Evolutionary conservation across 2,888 invertebrate genomes (phyloP), one percentile per base, ranked within the genome.

Genomic region (Hyposoter dolosus): DNA sequence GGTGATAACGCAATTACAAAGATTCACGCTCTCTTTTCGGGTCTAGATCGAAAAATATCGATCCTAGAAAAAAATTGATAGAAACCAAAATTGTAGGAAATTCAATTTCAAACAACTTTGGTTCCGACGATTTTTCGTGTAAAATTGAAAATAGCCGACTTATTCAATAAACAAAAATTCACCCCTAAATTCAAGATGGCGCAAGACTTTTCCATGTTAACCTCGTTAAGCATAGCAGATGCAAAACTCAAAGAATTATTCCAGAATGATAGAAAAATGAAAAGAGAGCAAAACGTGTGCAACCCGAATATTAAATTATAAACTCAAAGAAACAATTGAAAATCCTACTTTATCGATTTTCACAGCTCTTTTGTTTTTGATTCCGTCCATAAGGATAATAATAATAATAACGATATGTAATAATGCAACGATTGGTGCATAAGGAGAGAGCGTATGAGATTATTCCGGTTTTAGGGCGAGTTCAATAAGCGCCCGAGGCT

Each of bases 401-500:
- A 23, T 23, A 43, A 19, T 15, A 28, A 15, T 5, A 28, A 71
- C 3, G 10, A 68, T 15, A 45, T 9, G 10, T 15, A 47, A 63
- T 65, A 47, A 32, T 63, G 12, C 65, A 76, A 47, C 47, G 2
- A 63, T 63, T 40, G 12, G n/a, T 56, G 50, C 45, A 45, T 19
- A 6, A 43, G 43, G 6, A 15, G 5, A 23, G 43, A 1, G 17
- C 12, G 12, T 40, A 65, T 63, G 72, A 72, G 71, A 40, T 50
- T 80, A 72, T 72, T 68, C 63, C 32, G 40, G 69, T 32, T 72
- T 47, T 23, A 32, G 35, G 19, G 47, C 19, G 47, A 63, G 17
- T 66, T 45, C 68, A 68, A 75, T 60, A 47, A 45, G 74, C 28
- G 75, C 68, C 45, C 19, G 45, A 32, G 32, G 32, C 68, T 45